Conservation (phyloP, 2,797 vertebrate genomes). For the Myiothlypis chrysogaster region DNA sequence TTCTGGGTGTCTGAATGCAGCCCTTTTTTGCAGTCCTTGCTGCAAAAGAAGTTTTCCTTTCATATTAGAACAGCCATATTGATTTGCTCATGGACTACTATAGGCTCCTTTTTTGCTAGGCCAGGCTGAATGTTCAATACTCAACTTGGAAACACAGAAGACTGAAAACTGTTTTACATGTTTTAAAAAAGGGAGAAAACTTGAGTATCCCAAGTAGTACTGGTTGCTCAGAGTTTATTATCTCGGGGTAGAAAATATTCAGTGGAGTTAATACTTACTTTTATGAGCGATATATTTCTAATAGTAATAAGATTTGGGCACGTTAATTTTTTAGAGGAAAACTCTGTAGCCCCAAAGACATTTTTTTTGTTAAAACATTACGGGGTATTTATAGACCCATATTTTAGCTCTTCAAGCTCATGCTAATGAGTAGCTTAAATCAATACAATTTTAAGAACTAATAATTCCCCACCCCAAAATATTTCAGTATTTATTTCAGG, state of each 20-base stretch:
- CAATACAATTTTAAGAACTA: not conserved
- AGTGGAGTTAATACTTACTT: not conserved
- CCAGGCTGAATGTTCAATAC: not conserved
- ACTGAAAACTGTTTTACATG: accelerated
- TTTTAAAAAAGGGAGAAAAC: not conserved
- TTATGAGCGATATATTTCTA: not conserved
- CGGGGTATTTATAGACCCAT: not conserved
- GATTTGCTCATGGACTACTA: not conserved
- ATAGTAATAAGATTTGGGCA: not conserved
- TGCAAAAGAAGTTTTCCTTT: not conserved
- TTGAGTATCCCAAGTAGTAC: not conserved
- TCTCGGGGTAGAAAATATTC: not conserved
- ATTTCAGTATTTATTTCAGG: not conserved
- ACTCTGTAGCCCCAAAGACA: not conserved
- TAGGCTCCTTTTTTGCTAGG: not conserved
- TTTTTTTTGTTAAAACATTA: not conserved
- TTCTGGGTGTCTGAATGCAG: not conserved
- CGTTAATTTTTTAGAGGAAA: not conserved
- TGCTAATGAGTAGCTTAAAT: not conserved
- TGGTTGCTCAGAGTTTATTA: not conserved
- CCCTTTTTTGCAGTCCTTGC: not conserved
- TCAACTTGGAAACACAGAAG: not conserved
- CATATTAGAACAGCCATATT: accelerated
- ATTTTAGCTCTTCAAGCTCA: not conserved
- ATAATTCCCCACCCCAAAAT: not conserved